Base-by-base conservation (phyloP, 1,140 invertebrate species). In the Archegozetes longisetosus region DNA sequence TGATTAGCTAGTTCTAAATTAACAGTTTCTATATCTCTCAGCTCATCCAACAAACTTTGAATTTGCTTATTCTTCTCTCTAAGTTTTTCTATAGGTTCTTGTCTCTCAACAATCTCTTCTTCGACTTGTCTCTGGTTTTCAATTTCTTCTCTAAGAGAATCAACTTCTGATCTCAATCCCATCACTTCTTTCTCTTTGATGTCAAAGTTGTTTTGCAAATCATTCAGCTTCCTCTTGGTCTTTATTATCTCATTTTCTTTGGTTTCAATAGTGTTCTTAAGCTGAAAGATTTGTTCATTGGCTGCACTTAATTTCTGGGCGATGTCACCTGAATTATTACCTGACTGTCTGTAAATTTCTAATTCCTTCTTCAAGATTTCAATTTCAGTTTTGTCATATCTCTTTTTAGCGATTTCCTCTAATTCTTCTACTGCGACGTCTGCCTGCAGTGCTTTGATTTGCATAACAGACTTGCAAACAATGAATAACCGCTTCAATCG, bases 61-160 rank as follows among this genome's bases (percentile, higher is more conserved):
- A 63, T 61, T 56, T 63, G 58, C 14, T 49, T 47, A 61, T 63
- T 63, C 40, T 61, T 63, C 26, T 63, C 62, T 23, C 22, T 14
- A 13, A 63, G 20, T 51, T 58, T 53, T 50, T 24, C 23, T 27
- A 12, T n/a, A 40, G 22, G 2, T 27, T 26, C n/a, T 58, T 27
- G 14, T 20, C 47, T 20, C 25, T 26, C n/a, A 12, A 17, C 6
- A 17, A 17, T 53, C 27, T n/a, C 25, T n/a, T 3, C n/a, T 50
- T 50, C 20, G 3, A 24, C 28, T 53, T 53, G 9, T 58, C 26
- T 25, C 6, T 24, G 26, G 50, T 2, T 58, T 20, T 62, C 50
- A 13, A 62, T 20, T 22, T 62, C 51, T 23, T 62, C 56, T 48
- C 53, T 56, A 17, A 52, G 46, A 14, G 20, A 20, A 13, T 58